Evolutionary conservation across 2,113 vertebrate genomes (phyloP), one percentile per base, ranked within the genome.

Genomic region (Oncorhynchus clarkii): DNA sequence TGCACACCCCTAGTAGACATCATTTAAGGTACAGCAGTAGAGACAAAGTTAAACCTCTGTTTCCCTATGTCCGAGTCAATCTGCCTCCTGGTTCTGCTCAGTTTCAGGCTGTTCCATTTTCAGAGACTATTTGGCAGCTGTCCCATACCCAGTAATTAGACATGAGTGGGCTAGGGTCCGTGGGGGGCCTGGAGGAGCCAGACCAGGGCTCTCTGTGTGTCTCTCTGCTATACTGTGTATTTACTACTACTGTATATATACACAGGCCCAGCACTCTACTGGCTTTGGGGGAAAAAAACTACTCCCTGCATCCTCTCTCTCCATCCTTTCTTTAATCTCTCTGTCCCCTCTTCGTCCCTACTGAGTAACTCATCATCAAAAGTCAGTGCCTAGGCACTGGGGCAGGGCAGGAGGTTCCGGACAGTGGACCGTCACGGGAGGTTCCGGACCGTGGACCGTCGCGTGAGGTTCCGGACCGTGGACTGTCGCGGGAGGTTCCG

Each of bases 131-230:
- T 80, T 81, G 83, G 76, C 75, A 82, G 84, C 75, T 45, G 51
- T 79, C 71, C 87, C 74, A 26, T 26, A 67, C 72, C 59, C 79
- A 83, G 74, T 75, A 74, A 84, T 85, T 80, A 81, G 79, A 83
- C 76, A 49, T 20, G 48, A 77, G 70, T 18, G 77, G 71, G 67
- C 27, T 31, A 12, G 65, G 26, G 26, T 29, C 57, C 26, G 16
- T 18, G 7, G 14, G 16, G 27, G 29, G 66, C 5, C 13, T 31
- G 29, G 66, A 8, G 49, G 66, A 29, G 5, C 66, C 16, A 31
- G 29, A 16, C 14, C 29, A 31, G 14, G 31, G 66, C 27, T 6
- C 66, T 31, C 31, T 29, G 51, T 67, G 70, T 72, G 45, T 16
- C 29, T 74, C 51, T 22, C 69, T 69, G 60, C 67, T 39, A 6